These are phyloP conservation scores for Temnothorax unifasciatus DNA, from an alignment of 2,888 invertebrate species.

Conservation along the genomic window DNA sequence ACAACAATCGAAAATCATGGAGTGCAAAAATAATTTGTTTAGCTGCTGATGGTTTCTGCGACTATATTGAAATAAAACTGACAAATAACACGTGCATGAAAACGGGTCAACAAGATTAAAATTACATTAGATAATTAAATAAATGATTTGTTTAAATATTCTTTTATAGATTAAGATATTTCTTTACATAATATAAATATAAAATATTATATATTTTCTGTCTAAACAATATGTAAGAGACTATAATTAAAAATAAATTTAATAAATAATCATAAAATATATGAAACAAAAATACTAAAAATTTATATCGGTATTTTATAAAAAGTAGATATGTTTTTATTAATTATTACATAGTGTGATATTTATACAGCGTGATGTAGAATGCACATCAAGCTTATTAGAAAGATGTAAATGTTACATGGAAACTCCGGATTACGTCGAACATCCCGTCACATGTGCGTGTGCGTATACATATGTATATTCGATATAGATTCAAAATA, in stretches of 20 bases:
- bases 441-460: background rate
- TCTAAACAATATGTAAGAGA: background rate
- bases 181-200: background rate
- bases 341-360: background rate
- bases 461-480: too few relatives aligned
- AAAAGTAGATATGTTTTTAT: background rate
- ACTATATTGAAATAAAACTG: background rate
- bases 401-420: background rate
- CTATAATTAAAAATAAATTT: background rate
- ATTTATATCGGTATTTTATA: background rate
- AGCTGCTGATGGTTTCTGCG: background rate
- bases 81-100: background rate
- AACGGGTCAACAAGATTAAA: background rate
- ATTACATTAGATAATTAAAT: background rate
- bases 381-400: background rate
- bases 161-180: background rate
- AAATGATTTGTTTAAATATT: background rate
- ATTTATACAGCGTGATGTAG: background rate
- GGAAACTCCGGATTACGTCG: background rate
- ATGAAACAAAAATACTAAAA: background rate
- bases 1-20: conserved; percentile 26
- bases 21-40: conserved; percentile 19
- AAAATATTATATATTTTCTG: background rate
- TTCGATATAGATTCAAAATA: conserved; percentile 21
- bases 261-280: background rate